Evolutionary conservation across 2,797 vertebrate genomes (phyloP).

Genomic region (Enteromius paludinosus): DNA sequence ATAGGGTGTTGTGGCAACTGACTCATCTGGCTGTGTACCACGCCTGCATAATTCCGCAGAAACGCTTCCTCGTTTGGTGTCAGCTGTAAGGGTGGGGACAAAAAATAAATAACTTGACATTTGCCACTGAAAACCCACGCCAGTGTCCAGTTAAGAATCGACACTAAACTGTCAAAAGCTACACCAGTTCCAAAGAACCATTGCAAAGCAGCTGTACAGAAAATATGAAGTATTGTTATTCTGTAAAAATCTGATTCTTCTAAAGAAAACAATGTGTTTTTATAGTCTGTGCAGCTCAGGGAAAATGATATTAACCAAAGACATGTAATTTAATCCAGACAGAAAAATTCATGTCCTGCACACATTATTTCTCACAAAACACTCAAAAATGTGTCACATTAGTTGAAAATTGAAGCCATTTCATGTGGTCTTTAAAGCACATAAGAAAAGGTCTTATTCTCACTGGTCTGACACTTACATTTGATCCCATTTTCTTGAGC

Average conservation of each 20-base stretch:
- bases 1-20: slow-evolving; percentile 97
- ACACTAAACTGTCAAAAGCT: not conserved
- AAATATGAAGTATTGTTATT: too few relatives aligned
- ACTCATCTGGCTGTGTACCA: slow-evolving; percentile 98
- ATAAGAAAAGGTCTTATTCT: not conserved
- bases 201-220: too few relatives aligned
- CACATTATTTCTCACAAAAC: not conserved
- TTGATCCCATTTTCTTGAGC: slow-evolving; percentile 99
- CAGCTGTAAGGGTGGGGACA: slow-evolving; percentile 76
- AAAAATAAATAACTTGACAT: slow-evolving; percentile 13
- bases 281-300: not conserved
- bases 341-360: not conserved
- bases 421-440: not conserved
- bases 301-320: not conserved
- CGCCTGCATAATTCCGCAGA: slow-evolving; percentile 93
- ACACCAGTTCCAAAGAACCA: not conserved
- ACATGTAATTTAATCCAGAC: not conserved
- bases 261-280: not conserved
- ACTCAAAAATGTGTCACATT: not conserved
- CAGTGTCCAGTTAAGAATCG: not conserved
- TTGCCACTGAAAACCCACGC: not conserved
- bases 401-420: not conserved
- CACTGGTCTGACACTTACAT: slow-evolving; percentile 80
- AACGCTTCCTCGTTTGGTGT: slow-evolving; percentile 97
- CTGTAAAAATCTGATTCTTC: too few relatives aligned